Evolutionary conservation across 2,888 invertebrate species (phyloP), one percentile per base, ranked within the genome.

Genomic region (Polyommatus iphigenia): DNA sequence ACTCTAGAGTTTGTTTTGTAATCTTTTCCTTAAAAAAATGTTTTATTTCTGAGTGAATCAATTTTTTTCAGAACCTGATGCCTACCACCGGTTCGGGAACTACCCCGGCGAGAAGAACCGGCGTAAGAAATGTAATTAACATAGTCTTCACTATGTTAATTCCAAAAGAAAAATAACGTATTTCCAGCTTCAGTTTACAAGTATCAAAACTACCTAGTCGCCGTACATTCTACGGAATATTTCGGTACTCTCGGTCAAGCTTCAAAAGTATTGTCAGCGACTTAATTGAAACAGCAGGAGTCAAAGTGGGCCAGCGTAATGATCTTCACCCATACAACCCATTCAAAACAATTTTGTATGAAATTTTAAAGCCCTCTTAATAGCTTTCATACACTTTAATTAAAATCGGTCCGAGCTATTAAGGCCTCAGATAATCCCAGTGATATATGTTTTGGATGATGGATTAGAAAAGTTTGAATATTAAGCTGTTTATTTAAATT

Each of bases 251-350:
- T 88, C 88, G 88, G 87, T 86, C 89, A 87, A 89, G 89, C 87
- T 92, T 93, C 90, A 87, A 85, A 90, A 91, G 91, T 91, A 93
- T 92, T 93, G 93, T 93, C 91, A 91, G 93, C 90, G 90, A 89
- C 91, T 91, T 93, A 94, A 94, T 93, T 93, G 93, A 93, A 94
- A 94, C 94, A 93, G 94, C 93, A 85, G 93, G 93, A 88, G 91
- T 85, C 88, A 81, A 84, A 82, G 82, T 85, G 81, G 84, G 85
- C 87, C 85, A 83, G 83, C 83, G 85, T 85, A 85, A 87, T 87
- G 85, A 54, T 67, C 67, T 29, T 29, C 15, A 15, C 6, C 29
- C 54, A 24, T 54, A 8, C 24, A 87, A 85, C 54, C 75, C 50
- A 54, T 75, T 75, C 75, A 75, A 75, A 75, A 75, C 50, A 29